Conservation (phyloP, 2,113 vertebrate species). For the Cnemophilus loriae region DNA sequence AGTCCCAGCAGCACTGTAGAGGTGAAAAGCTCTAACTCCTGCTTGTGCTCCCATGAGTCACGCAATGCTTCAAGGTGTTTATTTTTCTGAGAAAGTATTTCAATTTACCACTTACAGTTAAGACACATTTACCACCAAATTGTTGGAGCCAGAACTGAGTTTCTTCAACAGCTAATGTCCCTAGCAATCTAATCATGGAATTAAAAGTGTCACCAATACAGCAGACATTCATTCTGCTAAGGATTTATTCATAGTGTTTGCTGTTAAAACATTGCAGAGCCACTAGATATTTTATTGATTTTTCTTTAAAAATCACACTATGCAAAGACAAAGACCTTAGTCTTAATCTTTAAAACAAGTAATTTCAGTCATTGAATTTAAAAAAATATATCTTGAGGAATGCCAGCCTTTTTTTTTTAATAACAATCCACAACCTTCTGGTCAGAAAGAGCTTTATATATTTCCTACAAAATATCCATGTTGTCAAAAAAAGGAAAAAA, state of each 20-base stretch:
- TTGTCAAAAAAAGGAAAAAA: not conserved
- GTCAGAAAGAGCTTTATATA: not conserved
- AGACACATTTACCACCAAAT: not conserved
- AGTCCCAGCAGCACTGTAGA: not conserved
- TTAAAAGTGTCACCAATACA: not conserved
- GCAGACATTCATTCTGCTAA: not conserved
- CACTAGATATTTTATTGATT: not conserved
- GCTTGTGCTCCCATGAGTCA: not conserved
- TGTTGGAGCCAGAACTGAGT: not conserved
- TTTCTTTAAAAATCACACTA: not conserved
- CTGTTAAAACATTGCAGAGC: not conserved
- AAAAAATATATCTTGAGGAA: not conserved
- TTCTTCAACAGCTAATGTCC: not conserved
- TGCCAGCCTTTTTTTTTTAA: not conserved
- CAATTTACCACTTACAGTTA: not conserved
- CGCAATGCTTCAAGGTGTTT: not conserved
- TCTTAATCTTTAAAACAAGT: not conserved
- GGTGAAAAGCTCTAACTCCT: not conserved
- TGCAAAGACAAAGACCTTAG: not conserved
- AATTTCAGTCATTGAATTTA: not conserved
- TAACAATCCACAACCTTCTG: not conserved
- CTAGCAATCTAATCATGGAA: not conserved
- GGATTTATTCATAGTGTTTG: not conserved
- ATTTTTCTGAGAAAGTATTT: constrained; percentile 11
- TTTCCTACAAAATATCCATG: not conserved